phyloP scores from a whole-genome alignment of 2,888 invertebrate genomes.

The Scaptomyza parva region DNA sequence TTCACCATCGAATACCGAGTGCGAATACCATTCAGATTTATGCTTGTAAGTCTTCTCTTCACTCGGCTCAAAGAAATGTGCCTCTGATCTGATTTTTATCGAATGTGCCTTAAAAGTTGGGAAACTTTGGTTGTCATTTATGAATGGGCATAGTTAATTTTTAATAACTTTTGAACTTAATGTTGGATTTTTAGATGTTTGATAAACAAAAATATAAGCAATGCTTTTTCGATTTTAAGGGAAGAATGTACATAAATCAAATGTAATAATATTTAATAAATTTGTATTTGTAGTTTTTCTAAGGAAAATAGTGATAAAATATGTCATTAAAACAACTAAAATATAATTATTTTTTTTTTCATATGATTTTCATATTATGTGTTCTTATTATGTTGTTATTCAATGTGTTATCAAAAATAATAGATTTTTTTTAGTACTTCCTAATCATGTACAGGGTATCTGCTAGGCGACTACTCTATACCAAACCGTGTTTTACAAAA shows the following conservation, averaged over 20 bases:
- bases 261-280: no score
- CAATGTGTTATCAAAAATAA: no score
- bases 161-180: not conserved
- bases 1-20: constrained; percentile 1
- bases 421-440: no score
- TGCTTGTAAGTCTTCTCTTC: constrained; percentile 1
- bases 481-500: not conserved
- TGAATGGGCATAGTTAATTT: not conserved
- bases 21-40: constrained; percentile 14
- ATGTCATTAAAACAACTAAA: no score
- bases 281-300: no score
- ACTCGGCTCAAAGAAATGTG: not conserved
- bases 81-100: constrained; percentile 25
- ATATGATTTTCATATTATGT: no score
- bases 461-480: not conserved
- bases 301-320: no score
- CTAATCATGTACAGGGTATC: not conserved
- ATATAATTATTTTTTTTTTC: no score
- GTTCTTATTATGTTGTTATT: no score
- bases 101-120: not conserved
- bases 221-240: no score
- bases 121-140: not conserved
- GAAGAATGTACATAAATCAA: no score
- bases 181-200: no score
- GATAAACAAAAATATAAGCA: not conserved